A percentile compares a stretch with the other conserved stretches of the same genome.
Evolutionary conservation across 2,888 invertebrate species (phyloP).

Genomic region (Amphipyra berbera): DNA sequence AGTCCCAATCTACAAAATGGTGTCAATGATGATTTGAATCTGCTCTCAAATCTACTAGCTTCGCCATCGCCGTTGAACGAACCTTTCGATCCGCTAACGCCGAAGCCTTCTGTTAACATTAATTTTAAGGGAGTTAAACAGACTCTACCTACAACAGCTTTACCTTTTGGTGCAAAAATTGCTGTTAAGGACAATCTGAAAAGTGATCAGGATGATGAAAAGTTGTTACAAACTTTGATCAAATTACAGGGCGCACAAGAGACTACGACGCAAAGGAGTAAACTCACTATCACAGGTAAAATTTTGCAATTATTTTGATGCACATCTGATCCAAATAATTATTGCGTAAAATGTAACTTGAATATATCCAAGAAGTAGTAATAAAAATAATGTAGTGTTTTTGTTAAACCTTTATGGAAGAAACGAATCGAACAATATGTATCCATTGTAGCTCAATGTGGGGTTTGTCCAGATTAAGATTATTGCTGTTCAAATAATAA

Average conservation of each 20-base stretch:
- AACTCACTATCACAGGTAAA: constrained; percentile 83
- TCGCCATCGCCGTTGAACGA: constrained; percentile 80
- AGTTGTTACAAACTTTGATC: constrained; percentile 86
- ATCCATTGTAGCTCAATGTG: too few relatives aligned
- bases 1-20: constrained; percentile 71
- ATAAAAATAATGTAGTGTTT: too few relatives aligned
- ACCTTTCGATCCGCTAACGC: constrained; percentile 77
- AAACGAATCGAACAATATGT: too few relatives aligned
- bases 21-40: constrained; percentile 73
- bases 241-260: constrained; percentile 85
- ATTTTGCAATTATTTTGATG: background rate
- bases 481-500: background rate
- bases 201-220: constrained; percentile 81
- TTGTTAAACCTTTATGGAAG: too few relatives aligned
- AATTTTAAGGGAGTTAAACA: constrained; percentile 66
- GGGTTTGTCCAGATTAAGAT: too few relatives aligned
- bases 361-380: too few relatives aligned
- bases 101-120: constrained; percentile 64
- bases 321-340: too few relatives aligned
- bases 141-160: constrained; percentile 67
- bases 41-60: constrained; percentile 79
- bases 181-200: constrained; percentile 80
- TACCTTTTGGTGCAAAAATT: constrained; percentile 81
- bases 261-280: constrained; percentile 80
- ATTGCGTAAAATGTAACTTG: too few relatives aligned